These are phyloP conservation scores for Mormyrops attenuatus DNA, from an alignment of 2,797 vertebrate species.

Conservation along the genomic window DNA sequence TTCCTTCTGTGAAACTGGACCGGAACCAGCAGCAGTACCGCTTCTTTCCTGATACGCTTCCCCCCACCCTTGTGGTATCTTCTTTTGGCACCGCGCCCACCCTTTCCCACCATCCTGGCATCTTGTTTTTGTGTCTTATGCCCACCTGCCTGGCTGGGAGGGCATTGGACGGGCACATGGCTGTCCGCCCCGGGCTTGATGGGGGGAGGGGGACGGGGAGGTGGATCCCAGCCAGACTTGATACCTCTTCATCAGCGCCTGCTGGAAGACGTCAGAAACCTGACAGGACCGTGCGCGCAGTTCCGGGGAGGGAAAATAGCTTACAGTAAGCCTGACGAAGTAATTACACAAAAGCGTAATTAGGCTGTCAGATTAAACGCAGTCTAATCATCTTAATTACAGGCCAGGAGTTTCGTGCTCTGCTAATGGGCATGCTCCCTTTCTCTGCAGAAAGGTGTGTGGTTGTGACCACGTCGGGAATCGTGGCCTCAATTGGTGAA, in stretches of 20 bases:
- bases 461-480: background rate
- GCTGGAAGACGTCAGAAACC: background rate
- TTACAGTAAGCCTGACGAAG: constrained; percentile 17
- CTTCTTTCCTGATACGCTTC: background rate
- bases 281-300: background rate
- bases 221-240: background rate
- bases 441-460: background rate
- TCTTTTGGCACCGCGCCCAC: background rate
- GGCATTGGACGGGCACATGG: background rate
- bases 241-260: background rate
- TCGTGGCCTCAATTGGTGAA: background rate
- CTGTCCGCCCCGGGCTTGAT: background rate
- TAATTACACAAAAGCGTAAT: constrained; percentile 16
- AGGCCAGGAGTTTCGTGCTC: background rate
- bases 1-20: background rate
- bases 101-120: background rate
- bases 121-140: background rate
- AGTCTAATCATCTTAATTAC: constrained; percentile 23
- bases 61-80: background rate
- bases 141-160: background rate
- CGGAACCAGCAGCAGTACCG: background rate
- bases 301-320: background rate
- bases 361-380: constrained; percentile 18
- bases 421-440: background rate
- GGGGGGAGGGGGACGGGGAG: background rate